These are phyloP conservation scores for Mormyrus hasselquistii DNA, from an alignment of 2,797 vertebrate species.

Conservation along the genomic window DNA sequence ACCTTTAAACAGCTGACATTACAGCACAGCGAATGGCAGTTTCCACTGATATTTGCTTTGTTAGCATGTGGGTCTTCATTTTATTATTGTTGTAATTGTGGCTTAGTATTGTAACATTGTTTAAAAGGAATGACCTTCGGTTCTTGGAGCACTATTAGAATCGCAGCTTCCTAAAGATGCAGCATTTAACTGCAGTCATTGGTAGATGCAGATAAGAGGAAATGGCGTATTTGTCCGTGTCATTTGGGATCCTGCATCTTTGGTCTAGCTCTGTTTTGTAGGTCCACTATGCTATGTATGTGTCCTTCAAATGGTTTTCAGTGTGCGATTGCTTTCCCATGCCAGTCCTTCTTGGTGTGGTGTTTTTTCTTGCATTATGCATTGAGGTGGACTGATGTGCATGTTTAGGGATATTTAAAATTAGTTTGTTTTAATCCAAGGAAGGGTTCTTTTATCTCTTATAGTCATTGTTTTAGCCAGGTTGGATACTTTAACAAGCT, in stretches of 20 bases:
- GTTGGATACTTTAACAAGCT: neutral
- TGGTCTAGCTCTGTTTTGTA: neutral
- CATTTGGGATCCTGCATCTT: neutral
- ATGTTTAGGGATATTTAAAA: neutral
- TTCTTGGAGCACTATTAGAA: neutral
- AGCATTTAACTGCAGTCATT: neutral
- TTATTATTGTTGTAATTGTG: neutral
- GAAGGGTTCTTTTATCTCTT: neutral
- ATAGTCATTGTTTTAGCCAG: neutral
- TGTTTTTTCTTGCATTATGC: neutral
- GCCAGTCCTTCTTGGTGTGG: neutral
- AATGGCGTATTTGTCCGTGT: neutral
- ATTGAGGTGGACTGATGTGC: neutral
- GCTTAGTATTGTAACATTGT: neutral
- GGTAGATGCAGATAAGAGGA: neutral
- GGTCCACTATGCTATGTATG: neutral
- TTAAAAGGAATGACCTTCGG: neutral
- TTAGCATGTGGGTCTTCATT: neutral
- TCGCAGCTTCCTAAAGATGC: neutral
- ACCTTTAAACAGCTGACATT: conserved; percentile 4
- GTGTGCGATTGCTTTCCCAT: neutral
- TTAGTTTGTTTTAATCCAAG: neutral
- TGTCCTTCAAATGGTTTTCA: neutral
- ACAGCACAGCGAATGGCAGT: neutral
- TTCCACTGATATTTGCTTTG: neutral